phyloP scores from a whole-genome alignment of 2,888 invertebrate genomes.

The Dynastes hyllus region DNA sequence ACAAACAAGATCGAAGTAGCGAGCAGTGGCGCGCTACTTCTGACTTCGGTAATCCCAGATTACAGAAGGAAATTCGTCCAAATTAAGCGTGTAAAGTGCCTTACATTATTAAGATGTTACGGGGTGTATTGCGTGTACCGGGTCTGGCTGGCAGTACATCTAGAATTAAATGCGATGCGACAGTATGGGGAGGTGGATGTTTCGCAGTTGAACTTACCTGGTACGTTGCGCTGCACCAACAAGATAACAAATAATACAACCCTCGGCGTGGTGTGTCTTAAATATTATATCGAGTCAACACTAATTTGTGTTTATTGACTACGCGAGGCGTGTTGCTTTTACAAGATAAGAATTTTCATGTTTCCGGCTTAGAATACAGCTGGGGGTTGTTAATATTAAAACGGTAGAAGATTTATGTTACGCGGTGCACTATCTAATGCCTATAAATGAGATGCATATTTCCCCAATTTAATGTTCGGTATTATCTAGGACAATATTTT shows the following conservation, averaged over 20 bases:
- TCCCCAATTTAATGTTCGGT: too few relatives aligned
- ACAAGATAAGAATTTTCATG: constrained; percentile 34
- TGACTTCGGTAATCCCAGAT: constrained; percentile 40
- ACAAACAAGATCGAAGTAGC: constrained; percentile 11
- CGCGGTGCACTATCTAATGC: too few relatives aligned
- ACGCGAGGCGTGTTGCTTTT: constrained; percentile 17
- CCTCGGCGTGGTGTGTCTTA: constrained; percentile 2
- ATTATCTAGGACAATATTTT: too few relatives aligned
- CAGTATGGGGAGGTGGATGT: not conserved
- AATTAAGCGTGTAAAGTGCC: constrained; percentile 41
- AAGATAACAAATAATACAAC: constrained; percentile 33
- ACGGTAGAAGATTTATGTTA: not conserved
- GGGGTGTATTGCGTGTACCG: constrained; percentile 22
- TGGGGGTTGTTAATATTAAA: not conserved
- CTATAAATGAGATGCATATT: too few relatives aligned
- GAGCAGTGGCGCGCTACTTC: constrained; percentile 14
- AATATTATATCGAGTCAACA: constrained; percentile 34
- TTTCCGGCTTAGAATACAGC: not conserved
- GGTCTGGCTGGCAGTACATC: constrained; percentile 1
- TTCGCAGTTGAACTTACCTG: constrained; percentile 22
- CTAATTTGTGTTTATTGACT: constrained; percentile 36
- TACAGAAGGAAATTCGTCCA: constrained; percentile 42
- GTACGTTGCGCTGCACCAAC: constrained; percentile 30
- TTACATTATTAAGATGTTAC: constrained; percentile 42
- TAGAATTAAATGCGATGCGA: constrained; percentile 10